phyloP scores from a whole-genome alignment of 2,888 invertebrate species.

The Polietes domitor region DNA sequence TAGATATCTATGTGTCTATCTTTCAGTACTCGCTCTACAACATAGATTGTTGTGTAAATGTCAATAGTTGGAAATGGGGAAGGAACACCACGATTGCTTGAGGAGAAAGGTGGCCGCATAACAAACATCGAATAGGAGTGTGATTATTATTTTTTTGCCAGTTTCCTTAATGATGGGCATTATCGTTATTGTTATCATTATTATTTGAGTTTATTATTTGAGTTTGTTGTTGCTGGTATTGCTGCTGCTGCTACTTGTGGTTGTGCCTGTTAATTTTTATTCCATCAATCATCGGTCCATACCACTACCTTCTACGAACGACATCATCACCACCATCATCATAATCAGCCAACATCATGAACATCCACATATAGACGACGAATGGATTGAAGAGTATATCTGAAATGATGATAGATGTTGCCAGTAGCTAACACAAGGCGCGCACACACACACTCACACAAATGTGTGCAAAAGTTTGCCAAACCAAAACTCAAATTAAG shows the following conservation, averaged over 20 bases:
- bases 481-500: constrained; percentile 8
- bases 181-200: background rate
- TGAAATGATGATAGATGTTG: constrained; percentile 4
- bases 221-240: background rate
- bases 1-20: background rate
- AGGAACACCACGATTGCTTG: background rate
- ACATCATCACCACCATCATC: background rate
- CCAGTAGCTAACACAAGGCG: background rate
- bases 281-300: background rate
- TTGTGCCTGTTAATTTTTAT: background rate
- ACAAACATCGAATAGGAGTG: background rate
- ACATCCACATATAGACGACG: too few species aligned
- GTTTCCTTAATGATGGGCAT: background rate
- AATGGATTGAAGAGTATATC: background rate
- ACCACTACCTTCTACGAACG: background rate
- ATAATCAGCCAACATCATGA: too few species aligned
- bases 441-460: background rate
- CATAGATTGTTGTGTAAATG: constrained; percentile 6
- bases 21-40: background rate
- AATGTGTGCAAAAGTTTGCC: background rate
- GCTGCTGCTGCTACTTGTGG: background rate
- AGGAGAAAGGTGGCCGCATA: background rate
- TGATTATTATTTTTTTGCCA: background rate
- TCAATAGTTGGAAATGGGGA: constrained; percentile 7
- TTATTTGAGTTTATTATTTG: constrained; percentile 9